phyloP scores from a whole-genome alignment of 2,797 vertebrate genomes.

The Danio kyathit region DNA sequence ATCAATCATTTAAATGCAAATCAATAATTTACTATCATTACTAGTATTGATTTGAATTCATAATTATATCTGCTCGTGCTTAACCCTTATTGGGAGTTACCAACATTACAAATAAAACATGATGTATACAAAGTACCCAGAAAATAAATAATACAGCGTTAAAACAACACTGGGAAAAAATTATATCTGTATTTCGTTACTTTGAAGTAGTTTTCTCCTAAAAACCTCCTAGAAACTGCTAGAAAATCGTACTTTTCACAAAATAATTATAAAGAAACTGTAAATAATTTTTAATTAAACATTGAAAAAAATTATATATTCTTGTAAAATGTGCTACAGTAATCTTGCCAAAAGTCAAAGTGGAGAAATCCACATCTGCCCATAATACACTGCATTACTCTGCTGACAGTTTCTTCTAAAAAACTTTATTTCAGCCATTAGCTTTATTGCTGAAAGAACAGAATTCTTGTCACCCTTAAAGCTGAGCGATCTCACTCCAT shows the following conservation, averaged over 20 bases:
- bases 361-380: not conserved
- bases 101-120: not conserved
- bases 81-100: not conserved
- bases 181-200: not conserved
- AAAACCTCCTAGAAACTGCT: not conserved
- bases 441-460: slow-evolving; percentile 29
- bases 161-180: not conserved
- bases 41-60: not conserved
- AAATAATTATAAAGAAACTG: not conserved
- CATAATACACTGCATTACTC: not conserved
- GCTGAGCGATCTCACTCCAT: slow-evolving; percentile 31
- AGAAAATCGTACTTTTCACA: not conserved
- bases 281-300: not conserved
- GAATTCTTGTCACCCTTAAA: slow-evolving; percentile 22
- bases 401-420: not conserved
- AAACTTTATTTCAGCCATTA: slow-evolving; percentile 14
- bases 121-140: not conserved
- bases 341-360: not conserved
- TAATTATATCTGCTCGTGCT: not conserved
- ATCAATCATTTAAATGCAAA: no score
- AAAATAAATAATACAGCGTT: not conserved
- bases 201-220: not conserved
- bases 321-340: not conserved
- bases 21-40: not conserved
- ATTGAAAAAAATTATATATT: not conserved